Base-by-base conservation (phyloP, 2,797 vertebrate genomes). In the Falco biarmicus region DNA sequence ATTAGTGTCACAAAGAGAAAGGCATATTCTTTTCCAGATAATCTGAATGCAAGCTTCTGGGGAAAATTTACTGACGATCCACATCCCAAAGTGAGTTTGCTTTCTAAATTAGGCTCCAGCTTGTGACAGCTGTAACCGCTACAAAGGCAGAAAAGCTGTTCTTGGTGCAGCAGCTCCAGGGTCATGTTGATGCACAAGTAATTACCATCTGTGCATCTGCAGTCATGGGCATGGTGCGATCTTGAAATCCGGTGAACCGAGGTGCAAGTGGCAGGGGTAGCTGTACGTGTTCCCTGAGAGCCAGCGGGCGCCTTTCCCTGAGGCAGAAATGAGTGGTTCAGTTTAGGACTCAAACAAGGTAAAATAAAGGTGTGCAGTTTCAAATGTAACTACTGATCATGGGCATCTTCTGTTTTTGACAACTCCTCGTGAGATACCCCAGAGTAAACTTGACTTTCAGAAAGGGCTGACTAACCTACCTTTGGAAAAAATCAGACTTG, bases 391-490 rank as follows among this genome's bases (percentile, higher is more conserved):
- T 59, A 18, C 60, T 51, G 63, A 32, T 43, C 31, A 29, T 53
- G 80, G 57, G 53, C n/a, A 77, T 37, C 39, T 68, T 80, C 20
- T 5, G 50, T 45, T 84, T 86, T 88, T 73, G 19, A 63, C 69
- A 28, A 60, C 64, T 34, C 16, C 31, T 85, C 61, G 32, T 45
- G 59, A 89, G 54, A 61, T 71, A 65, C 32, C 51, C 45, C 61
- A 18, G 25, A 73, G 71, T 59, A 79, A 76, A 69, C 39, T 17
- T 63, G 56, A 75, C 39, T 68, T 66, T 75, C 39, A 74, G 75
- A 90, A 90, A 96, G 80, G 59, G 89, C 87, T 91, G 66, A 94
- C 43, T 91, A 84, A 60, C 66, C 47, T 47, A 21, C 26, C 59
- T 78, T 76, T 2, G 2, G 48, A 9, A 53, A 81, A 69, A 77